Conservation (phyloP, 2,797 vertebrate species). For the Melanotaenia nigrans region DNA sequence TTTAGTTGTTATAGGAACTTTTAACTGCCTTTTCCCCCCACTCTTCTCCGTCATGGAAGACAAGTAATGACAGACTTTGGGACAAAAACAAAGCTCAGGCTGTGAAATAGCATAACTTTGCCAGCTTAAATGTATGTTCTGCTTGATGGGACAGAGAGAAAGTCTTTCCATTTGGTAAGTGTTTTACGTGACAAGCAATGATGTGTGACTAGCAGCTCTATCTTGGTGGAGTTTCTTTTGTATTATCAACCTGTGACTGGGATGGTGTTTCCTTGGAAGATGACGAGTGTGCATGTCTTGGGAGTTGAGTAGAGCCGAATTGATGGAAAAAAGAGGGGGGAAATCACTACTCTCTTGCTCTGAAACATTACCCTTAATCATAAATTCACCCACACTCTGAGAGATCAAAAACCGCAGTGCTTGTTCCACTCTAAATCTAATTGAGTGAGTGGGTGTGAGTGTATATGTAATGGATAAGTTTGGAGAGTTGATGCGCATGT, state of each 20-base stretch:
- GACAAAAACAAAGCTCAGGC: constrained; percentile 29
- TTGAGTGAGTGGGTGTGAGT: constrained; percentile 13
- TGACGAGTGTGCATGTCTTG: constrained; percentile 45
- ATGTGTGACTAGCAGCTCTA: constrained; percentile 24
- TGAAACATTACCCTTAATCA: constrained; percentile 70
- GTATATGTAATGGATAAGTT: constrained; percentile 5
- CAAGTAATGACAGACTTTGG: constrained; percentile 30
- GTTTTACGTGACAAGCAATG: constrained; percentile 6
- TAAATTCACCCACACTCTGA: constrained; percentile 55
- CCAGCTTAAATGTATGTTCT: constrained; percentile 23
- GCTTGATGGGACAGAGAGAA: constrained; percentile 12
- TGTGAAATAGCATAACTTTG: constrained; percentile 24
- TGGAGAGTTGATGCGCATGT: constrained; percentile 3
- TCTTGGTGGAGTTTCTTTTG: constrained; percentile 22
- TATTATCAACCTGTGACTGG: constrained; percentile 9
- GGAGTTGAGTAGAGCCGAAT: constrained; percentile 47
- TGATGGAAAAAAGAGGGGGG: constrained; percentile 66
- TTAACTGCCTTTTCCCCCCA: constrained; percentile 9
- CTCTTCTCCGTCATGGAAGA: constrained; percentile 26
- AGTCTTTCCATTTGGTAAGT: constrained; percentile 37
- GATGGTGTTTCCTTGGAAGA: constrained; percentile 27
- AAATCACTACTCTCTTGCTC: constrained; percentile 73
- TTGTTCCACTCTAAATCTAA: constrained; percentile 30
- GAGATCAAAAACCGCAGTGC: constrained; percentile 21
- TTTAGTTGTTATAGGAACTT: constrained; percentile 35